These are phyloP conservation scores for Polypedilum vanderplanki DNA, from an alignment of 1,140 invertebrate genomes.

Conservation along the genomic window DNA sequence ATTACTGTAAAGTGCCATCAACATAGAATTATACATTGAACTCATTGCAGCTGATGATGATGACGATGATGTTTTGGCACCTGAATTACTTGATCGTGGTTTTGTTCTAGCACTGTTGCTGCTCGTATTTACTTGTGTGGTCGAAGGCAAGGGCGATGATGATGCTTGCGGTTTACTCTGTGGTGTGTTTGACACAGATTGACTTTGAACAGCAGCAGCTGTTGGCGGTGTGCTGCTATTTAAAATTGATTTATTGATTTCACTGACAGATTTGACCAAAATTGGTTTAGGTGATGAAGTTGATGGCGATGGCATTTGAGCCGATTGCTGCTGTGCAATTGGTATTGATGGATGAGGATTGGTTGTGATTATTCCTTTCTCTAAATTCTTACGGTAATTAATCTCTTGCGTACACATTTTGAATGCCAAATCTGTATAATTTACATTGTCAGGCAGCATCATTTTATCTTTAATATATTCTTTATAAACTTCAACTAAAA, in stretches of 20 bases:
- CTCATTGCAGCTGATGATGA: background rate
- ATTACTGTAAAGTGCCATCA: slow-evolving; percentile 11
- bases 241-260: slow-evolving; percentile 15
- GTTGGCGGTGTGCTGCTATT: background rate
- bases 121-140: background rate
- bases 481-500: slow-evolving; percentile 34
- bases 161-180: background rate
- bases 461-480: slow-evolving; percentile 34
- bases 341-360: background rate
- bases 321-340: background rate
- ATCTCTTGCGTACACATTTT: slow-evolving; percentile 44
- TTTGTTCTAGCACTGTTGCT: slow-evolving; percentile 1
- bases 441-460: slow-evolving; percentile 38
- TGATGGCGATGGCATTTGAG: background rate
- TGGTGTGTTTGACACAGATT: no score
- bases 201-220: no score
- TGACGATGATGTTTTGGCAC: background rate
- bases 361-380: slow-evolving; percentile 29
- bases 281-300: background rate
- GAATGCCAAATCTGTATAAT: slow-evolving; percentile 42
- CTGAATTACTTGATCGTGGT: background rate
- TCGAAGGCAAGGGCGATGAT: background rate
- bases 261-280: background rate
- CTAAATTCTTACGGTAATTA: slow-evolving; percentile 31
- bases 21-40: background rate